phyloP scores from a whole-genome alignment of 2,113 vertebrate genomes.

The Urocynchramus pylzowi region DNA sequence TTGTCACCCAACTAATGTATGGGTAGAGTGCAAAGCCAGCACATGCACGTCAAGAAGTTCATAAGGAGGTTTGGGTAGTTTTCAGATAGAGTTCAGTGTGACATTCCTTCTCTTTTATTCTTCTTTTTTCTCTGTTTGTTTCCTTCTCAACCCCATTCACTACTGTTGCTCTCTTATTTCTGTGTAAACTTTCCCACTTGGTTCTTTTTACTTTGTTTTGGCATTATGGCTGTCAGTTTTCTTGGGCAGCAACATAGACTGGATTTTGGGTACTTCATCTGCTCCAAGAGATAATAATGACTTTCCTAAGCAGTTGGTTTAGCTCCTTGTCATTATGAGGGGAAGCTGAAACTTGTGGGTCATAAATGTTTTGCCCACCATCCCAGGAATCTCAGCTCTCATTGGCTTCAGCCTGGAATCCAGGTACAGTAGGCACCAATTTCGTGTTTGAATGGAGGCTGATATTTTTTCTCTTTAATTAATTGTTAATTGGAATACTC shows the following conservation, averaged over 20 bases:
- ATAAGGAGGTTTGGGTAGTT: neutral
- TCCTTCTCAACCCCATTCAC: neutral
- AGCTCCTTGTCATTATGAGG: neutral
- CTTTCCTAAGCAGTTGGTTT: neutral
- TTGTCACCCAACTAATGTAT: neutral
- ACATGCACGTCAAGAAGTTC: neutral
- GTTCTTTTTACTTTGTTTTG: neutral
- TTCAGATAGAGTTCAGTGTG: neutral
- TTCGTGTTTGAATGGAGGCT: neutral
- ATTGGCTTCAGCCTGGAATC: neutral
- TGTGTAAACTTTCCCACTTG: neutral
- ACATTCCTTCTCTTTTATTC: neutral
- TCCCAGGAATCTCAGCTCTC: neutral
- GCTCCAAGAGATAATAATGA: neutral
- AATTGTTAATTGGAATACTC: neutral
- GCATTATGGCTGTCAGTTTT: neutral
- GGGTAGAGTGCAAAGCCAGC: neutral
- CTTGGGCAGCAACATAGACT: neutral
- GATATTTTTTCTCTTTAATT: neutral
- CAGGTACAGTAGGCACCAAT: neutral
- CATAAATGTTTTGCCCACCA: neutral
- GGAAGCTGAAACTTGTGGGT: neutral
- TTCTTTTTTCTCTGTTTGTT: neutral
- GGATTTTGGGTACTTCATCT: neutral
- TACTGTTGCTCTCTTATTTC: neutral